phyloP scores from a whole-genome alignment of 2,113 vertebrate species.

The Catharus bicknelli region DNA sequence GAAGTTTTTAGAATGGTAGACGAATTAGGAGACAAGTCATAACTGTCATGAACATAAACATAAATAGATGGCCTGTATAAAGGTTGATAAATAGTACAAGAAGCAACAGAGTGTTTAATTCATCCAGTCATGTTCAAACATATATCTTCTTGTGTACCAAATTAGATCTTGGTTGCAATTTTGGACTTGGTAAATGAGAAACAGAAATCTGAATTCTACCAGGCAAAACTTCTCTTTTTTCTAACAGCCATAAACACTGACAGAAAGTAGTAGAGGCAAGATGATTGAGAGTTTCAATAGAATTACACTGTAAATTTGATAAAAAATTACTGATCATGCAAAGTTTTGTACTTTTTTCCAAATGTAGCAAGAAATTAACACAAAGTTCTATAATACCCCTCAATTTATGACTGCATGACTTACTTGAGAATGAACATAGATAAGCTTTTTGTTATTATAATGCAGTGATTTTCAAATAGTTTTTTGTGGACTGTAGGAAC shows the following conservation, averaged over 20 bases:
- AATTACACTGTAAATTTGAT: slow-evolving; percentile 23
- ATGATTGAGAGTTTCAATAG: slow-evolving; percentile 8
- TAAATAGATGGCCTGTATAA: neutral
- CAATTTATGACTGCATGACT: neutral
- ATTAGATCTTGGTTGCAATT: neutral
- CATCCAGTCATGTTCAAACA: neutral
- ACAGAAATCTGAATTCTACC: neutral
- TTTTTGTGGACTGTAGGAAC: neutral
- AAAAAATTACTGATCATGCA: neutral
- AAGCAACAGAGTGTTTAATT: neutral
- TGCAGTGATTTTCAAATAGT: neutral
- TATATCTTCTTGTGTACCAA: neutral
- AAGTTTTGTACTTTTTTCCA: neutral
- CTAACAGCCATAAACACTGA: neutral
- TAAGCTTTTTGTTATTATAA: neutral
- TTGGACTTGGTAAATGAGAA: neutral
- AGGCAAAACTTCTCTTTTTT: neutral
- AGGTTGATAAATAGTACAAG: neutral
- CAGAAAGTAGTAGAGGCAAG: neutral
- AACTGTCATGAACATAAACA: neutral
- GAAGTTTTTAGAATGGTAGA: slow-evolving; percentile 7
- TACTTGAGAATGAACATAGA: neutral
- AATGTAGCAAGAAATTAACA: neutral
- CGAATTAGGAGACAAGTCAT: slow-evolving; percentile 22
- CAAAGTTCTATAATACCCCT: neutral